Evolutionary conservation across 1,140 invertebrate species (phyloP).

Genomic region (Diorhabda elongata): DNA sequence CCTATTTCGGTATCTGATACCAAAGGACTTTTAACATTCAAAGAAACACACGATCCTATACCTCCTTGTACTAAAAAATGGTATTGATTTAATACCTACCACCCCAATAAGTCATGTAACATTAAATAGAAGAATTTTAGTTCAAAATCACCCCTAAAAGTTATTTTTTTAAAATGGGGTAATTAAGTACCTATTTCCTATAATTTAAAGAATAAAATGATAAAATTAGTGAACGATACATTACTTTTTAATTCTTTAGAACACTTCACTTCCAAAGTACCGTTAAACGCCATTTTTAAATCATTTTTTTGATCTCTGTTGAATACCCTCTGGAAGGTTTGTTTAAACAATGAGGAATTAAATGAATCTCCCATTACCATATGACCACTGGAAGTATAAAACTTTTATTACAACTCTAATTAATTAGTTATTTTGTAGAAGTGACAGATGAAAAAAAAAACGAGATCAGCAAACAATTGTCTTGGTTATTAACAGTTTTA

Average conservation of each 20-base stretch:
- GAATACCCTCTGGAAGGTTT: constrained; percentile 98
- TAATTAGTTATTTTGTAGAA: not conserved
- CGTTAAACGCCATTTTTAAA: constrained; percentile 98
- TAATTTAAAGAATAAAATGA: constrained; percentile 11
- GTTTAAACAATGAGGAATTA: constrained; percentile 97
- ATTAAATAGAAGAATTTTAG: no score
- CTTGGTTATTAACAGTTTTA: no score
- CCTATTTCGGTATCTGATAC: constrained; percentile 97
- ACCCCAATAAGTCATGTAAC: no score
- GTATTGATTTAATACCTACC: not conserved
- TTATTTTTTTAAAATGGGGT: no score
- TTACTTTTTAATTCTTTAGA: constrained; percentile 75
- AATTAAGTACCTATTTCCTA: not conserved
- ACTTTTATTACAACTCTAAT: constrained; percentile 7
- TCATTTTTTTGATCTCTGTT: constrained; percentile 87
- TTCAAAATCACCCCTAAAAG: no score
- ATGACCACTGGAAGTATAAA: constrained; percentile 67
- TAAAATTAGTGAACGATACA: constrained; percentile 7
- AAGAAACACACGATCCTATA: constrained; percentile 93
- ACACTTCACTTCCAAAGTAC: constrained; percentile 92
- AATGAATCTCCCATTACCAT: constrained; percentile 99
- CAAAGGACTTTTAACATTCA: constrained; percentile 82
- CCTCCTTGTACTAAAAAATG: constrained; percentile 77
- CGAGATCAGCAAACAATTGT: not conserved
- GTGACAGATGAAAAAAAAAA: not conserved